Evolutionary conservation across 2,797 vertebrate species (phyloP), one percentile per base, ranked within the genome.

Genomic region (Tapera naevia): DNA sequence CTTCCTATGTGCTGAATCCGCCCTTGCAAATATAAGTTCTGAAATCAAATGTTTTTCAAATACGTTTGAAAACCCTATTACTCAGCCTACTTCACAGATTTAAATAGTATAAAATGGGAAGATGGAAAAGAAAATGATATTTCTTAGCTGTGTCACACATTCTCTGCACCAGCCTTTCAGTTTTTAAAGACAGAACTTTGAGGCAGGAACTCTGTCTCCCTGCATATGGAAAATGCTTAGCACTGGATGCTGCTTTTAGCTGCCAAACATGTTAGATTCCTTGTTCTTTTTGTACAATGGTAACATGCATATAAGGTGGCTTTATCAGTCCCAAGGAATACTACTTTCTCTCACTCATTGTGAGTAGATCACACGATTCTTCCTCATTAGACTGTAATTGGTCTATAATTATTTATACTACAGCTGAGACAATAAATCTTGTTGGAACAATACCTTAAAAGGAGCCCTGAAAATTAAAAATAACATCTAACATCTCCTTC

Each of bases 331-430:
- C 28, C 66, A 71, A 70, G 32, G 39, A 81, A 75, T 76, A 80
- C 24, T 64, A 7, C 58, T 72, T 83, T 92, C 32, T 88, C 19
- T 51, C 14, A 76, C 32, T 66, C n/a, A 57, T 95, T 88, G 91
- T 89, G 57, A 92, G 46, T 88, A 81, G 46, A 90, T 93, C 45
- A 2, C 48, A 83, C 56, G 48, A 93, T 90, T 93, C 71, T 94
- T 91, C 50, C 73, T 93, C 54, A 69, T 94, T 94, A 93, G 58
- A 51, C 46, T 86, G 73, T 90, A 96, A 92, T 87, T 96, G 62
- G 53, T 73, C 74, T 82, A 43, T 85, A 94, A 92, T 96, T 93
- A 92, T 94, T 93, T 91, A 86, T 88, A 75, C 83, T 94, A 62
- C 72, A 83, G 37, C 75, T 91, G 58, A 69, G 51, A 94, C 92